Conservation (phyloP, 2,797 vertebrate genomes). For the Hippopotamyrus pictus region DNA sequence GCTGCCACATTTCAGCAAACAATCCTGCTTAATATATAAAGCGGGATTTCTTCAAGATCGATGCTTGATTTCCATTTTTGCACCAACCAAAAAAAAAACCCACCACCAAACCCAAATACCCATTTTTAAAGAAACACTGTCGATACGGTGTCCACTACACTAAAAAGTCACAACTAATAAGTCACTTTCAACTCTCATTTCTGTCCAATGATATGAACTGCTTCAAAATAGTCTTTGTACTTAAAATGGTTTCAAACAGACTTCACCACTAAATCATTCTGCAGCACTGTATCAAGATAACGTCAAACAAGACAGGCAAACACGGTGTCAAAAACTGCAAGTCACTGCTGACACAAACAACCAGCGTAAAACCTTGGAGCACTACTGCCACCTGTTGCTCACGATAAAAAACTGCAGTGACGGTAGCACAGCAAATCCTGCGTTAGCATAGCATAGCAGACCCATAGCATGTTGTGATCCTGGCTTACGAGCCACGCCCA, state of each 20-base stretch:
- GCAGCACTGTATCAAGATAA: not conserved
- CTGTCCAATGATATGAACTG: not conserved
- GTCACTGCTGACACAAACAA: not conserved
- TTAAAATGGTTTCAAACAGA: not conserved
- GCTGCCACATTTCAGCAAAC: not conserved
- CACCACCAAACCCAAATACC: not conserved
- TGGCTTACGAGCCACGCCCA: not conserved
- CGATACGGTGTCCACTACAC: not conserved
- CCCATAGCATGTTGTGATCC: not conserved
- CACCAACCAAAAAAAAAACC: not conserved
- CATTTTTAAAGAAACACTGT: not conserved
- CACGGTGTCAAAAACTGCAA: not conserved
- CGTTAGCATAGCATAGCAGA: too few species aligned
- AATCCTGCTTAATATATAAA: not conserved
- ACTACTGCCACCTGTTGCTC: slow-evolving; percentile 9
- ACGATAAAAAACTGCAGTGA: not conserved
- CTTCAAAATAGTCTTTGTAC: not conserved
- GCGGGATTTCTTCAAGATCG: not conserved
- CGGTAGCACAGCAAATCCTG: not conserved
- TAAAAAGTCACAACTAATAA: not conserved
- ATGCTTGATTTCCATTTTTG: not conserved
- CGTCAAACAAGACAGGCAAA: not conserved
- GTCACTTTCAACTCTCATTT: not conserved
- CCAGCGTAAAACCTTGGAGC: not conserved
- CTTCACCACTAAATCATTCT: not conserved